Percentiles rank a stretch among this genome's conserved stretches.
These are phyloP conservation scores for Prionailurus viverrinus DNA, from an alignment of 2,113 vertebrate species.

Conservation along the genomic window DNA sequence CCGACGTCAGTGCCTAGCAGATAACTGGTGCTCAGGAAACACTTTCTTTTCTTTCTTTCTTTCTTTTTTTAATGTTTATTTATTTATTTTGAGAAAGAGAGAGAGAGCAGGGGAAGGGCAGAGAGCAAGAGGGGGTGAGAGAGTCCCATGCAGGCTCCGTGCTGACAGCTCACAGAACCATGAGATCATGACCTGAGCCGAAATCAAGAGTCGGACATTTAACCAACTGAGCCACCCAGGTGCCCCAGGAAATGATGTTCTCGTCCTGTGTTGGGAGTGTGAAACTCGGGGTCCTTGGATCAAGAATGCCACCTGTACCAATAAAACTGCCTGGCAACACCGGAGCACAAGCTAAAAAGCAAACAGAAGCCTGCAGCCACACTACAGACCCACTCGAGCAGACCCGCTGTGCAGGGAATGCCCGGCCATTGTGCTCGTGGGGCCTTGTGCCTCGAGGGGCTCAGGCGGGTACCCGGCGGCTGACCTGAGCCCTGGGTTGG, in stretches of 20 bases:
- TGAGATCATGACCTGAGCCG: neutral
- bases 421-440: too few relatives aligned
- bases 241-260: neutral
- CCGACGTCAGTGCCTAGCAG: neutral
- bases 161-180: too few relatives aligned
- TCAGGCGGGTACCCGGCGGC: neutral
- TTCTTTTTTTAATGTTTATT: neutral
- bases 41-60: neutral
- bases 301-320: neutral
- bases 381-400: too few relatives aligned
- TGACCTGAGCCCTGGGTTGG: neutral
- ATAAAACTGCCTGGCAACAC: neutral
- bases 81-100: neutral
- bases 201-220: neutral
- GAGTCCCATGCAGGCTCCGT: neutral
- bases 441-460: neutral
- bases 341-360: neutral
- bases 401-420: fast-evolving
- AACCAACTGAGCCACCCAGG: neutral
- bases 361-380: neutral
- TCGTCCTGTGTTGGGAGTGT: neutral
- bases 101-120: neutral
- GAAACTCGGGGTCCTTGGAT: neutral
- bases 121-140: neutral
- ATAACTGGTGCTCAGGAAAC: neutral